Evolutionary conservation across 1,140 invertebrate species (phyloP), one percentile per base, ranked within the genome.

Genomic region (Phocides pigmalion): DNA sequence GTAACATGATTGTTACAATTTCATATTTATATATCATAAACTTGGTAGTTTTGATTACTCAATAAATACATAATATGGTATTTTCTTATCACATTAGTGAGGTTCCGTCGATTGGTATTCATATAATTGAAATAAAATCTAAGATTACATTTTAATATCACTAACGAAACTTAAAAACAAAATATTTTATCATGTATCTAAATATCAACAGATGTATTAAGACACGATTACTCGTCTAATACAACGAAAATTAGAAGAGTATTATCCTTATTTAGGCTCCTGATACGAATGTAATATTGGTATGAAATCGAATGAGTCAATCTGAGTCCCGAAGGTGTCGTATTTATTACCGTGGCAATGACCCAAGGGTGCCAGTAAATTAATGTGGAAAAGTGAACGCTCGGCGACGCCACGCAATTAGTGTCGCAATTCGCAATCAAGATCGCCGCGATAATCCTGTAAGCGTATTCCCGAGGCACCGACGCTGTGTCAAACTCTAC

Each of bases 401-500:
- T 59, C 68, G 54, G 62, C 64, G 62, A 66, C 68, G 50, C 62
- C 58, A 51, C 63, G 69, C 75, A 82, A 82, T 82, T 82, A 82
- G 79, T 70, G 62, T 66, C 68, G 74, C 74, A 77, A 77, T 82
- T 69, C 68, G 74, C 75, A 77, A 77, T 82, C 74, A 79, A 76
- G 77, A 79, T 82, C 67, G 67, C 67, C 64, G 61, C 70, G 68
- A 71, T 80, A 79, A 76, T 80, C 73, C 71, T 54, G 63, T 72
- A 62, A 72, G 68, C 68, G 53, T 37, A 72, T 69, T 70, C 68
- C 70, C 66, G 22, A 17, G 66, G 58, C 42, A 12, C 58, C 32
- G 39, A 49, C 11, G 58, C 62, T 62, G 62, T 54, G 65, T 58
- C 62, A 66, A 66, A 68, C 25, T 61, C 62, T 65, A 25, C 22